Evolutionary conservation across 2,113 vertebrate species (phyloP), one percentile per base, ranked within the genome.

Genomic region (Caretta caretta): DNA sequence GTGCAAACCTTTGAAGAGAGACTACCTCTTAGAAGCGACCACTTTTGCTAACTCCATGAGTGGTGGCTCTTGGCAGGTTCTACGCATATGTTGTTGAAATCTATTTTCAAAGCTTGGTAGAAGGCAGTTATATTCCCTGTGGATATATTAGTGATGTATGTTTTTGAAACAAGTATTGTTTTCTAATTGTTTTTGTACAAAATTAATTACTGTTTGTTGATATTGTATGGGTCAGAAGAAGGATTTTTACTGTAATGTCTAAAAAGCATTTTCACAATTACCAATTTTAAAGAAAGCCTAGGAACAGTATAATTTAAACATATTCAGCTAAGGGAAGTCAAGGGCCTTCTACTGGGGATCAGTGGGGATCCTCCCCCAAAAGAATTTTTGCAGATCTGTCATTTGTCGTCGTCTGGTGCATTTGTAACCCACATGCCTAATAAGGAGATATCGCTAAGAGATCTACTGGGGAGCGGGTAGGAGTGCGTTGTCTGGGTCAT

Each of bases 191-290:
- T 75, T 84, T 82, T 62, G 14, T 31, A 57, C 11, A 86, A 85
- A 80, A 92, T n/a, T 4, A 85, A 54, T 1, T 48, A 65, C 51
- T 56, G 42, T 87, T 92, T 92, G 46, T 57, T 93, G 82, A 94
- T 91, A 92, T 85, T 90, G 79, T 90, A 93, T 93, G 86, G 80
- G 82, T 92, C 84, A 93, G 59, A 92, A 29, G 20, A 96, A 93
- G 93, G 93, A 84, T 93, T 90, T 87, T 90, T 92, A 49, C 42
- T 85, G 35, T 59, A 84, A 86, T 92, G 57, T 84, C 87, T 89
- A 89, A 82, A 51, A 76, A 0, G 0, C 51, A 90, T 86, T 90
- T 89, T 93, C n/a, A 84, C 9, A 80, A 90, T 62, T 53, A 8
- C 2, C 49, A 1, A 1, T 1, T 57, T 91, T 89, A 75, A 12